Percentiles rank a stretch among this genome's conserved stretches.
Conservation (phyloP, 1,140 invertebrate genomes). For the Schlechtendalia chinensis region DNA sequence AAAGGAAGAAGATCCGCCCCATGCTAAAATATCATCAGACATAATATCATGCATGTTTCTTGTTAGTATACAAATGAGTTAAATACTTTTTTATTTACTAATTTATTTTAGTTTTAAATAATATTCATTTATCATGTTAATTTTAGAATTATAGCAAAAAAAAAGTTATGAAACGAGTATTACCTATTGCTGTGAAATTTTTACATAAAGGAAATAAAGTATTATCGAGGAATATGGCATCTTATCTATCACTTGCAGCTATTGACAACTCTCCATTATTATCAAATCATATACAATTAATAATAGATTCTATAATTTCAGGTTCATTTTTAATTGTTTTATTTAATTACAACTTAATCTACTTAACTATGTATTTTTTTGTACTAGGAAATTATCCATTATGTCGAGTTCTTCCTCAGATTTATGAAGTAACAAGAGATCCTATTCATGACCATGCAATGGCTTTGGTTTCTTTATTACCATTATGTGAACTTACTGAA, state of each 20-base stretch:
- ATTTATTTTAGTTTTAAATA: background rate
- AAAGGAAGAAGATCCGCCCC: slow-evolving; percentile 82
- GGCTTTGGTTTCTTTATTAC: slow-evolving; percentile 75
- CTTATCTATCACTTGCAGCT: slow-evolving; percentile 87
- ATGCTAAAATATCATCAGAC: slow-evolving; percentile 93
- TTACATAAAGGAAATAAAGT: slow-evolving; percentile 86
- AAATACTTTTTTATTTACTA: background rate
- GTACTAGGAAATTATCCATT: slow-evolving; percentile 77
- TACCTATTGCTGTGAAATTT: slow-evolving; percentile 88
- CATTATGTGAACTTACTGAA: slow-evolving; percentile 78
- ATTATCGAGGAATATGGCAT: slow-evolving; percentile 82
- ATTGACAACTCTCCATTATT: slow-evolving; percentile 84
- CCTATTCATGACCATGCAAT: slow-evolving; percentile 80
- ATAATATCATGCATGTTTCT: slow-evolving; percentile 90
- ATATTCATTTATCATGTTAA: slow-evolving; percentile 52
- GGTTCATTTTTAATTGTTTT: slow-evolving; percentile 59
- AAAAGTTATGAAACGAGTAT: slow-evolving; percentile 81
- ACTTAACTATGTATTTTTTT: slow-evolving; percentile 35
- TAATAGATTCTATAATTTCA: slow-evolving; percentile 84
- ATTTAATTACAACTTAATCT: background rate
- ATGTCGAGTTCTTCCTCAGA: slow-evolving; percentile 79
- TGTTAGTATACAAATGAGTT: slow-evolving; percentile 61
- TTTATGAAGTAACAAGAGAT: slow-evolving; percentile 82
- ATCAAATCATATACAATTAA: slow-evolving; percentile 81
- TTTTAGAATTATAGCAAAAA: slow-evolving; percentile 81